These are phyloP conservation scores for Chlorops oryzae DNA, from an alignment of 1,140 invertebrate genomes.

Conservation along the genomic window DNA sequence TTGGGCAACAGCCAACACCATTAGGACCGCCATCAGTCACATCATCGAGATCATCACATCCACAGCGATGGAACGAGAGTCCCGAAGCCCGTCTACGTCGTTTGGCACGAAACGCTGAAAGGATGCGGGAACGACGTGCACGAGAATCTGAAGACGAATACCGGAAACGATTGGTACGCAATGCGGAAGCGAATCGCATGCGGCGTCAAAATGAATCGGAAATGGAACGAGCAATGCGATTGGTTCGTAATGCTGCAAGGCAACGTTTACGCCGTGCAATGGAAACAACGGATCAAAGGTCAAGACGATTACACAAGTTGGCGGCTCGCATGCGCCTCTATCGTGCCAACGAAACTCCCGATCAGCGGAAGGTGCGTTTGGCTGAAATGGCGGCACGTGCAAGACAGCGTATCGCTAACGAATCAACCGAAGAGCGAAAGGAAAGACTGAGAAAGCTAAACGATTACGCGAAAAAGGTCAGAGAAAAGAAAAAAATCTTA, in stretches of 20 bases:
- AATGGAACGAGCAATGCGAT: constrained; percentile 41
- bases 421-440: constrained; percentile 51
- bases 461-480: constrained; percentile 47
- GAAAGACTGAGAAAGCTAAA: constrained; percentile 46
- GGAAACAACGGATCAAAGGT: constrained; percentile 51
- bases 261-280: constrained; percentile 43
- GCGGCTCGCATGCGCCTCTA: constrained; percentile 48
- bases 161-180: constrained; percentile 37
- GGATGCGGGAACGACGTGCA: constrained; percentile 44
- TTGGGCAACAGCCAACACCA: constrained; percentile 27
- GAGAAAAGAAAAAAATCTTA: constrained; percentile 45
- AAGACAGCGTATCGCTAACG: constrained; percentile 51
- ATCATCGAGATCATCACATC: constrained; percentile 21
- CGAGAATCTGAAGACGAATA: constrained; percentile 46
- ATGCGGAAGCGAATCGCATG: constrained; percentile 44
- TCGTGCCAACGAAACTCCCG: constrained; percentile 47
- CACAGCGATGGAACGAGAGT: constrained; percentile 45
- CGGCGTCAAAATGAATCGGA: constrained; percentile 43
- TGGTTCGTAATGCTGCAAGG: constrained; percentile 44
- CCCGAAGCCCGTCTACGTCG: constrained; percentile 42
- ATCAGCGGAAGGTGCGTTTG: constrained; percentile 50
- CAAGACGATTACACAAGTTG: constrained; percentile 49
- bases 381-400: constrained; percentile 52
- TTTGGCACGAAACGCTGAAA: constrained; percentile 47
- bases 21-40: constrained; percentile 14